Base-by-base conservation (phyloP, 2,797 vertebrate genomes). In the Trachurus trachurus region DNA sequence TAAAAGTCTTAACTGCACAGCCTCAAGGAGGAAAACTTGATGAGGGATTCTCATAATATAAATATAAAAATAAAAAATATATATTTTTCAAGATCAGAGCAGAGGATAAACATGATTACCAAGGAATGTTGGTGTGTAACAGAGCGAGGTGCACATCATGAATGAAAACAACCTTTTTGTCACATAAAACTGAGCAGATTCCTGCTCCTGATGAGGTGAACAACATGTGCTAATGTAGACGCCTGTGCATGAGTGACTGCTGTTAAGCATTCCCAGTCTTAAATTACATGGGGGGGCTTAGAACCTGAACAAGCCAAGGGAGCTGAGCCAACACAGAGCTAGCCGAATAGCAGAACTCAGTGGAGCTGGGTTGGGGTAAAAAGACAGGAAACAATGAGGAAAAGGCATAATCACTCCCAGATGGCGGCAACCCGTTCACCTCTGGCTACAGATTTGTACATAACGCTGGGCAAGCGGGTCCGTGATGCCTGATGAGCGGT, bases 351-450 rank as follows among this genome's bases (percentile, higher is more conserved):
- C 80, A 67, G 78, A 81, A 75, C 76, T 81, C 53, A 69, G 83
- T 69, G 9, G 81, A 81, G 87, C 71, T 53, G 57, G 76, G 79
- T 65, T 74, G 76, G 87, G 88, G 87, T 86, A 80, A 90, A 90
- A 92, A 26, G 88, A 93, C 89, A 92, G 92, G 91, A 94, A 92
- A 94, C 92, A 92, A 92, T 89, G 90, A 90, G 92, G 91, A 92
- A 93, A 93, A 86, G 44, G 70, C 84, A 78, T 95, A 95, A 95
- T 94, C 82, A 83, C 82, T 94, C 92, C 92, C 95, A 95, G 91
- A 95, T 95, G 94, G 92, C 49, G 21, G 81, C 71, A 85, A 88
- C 87, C 76, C 90, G 9, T 91, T 87, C 85, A 92, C 86, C 85
- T 86, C 85, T 82, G 86, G 84, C 78, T 63, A 47, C 19, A 47